Evolutionary conservation across 2,797 vertebrate genomes (phyloP), one percentile per base, ranked within the genome.

Genomic region (Telmatherina bonti): DNA sequence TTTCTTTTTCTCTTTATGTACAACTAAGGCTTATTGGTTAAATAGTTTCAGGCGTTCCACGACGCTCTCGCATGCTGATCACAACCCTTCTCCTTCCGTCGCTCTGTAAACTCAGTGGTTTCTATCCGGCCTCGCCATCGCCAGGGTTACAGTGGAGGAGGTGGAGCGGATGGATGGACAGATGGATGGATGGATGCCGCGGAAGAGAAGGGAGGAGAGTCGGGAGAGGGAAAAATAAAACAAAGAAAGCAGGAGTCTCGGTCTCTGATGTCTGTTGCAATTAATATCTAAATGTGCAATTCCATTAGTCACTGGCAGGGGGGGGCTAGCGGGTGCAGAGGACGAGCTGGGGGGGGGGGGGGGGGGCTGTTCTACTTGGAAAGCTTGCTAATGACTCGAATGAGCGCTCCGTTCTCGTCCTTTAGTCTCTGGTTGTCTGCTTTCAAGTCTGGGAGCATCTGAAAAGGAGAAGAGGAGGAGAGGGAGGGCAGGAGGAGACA

Each of bases 11-110:
- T 86, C 70, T 76, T 88, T 97, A 97, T 99, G 95, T 98, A 99
- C 97, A 98, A 95, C 97, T 98, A 99, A 99, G 97, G 97, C 97
- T 97, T 98, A 96, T 94, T 96, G 97, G 97, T 98, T 98, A 96
- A 96, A 97, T 96, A 96, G 96, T 90, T 95, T 83, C 94, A 96
- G 95, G 96, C 95, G 85, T 95, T 31, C 96, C 95, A 94, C 95
- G 86, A 85, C 36, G 74, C 79, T 82, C 85, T 76, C 53, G 83
- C 74, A 89, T 85, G 87, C 81, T 76, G 22, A 62, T 47, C 63
- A 81, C 81, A 93, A 94, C 92, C 95, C 93, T 95, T 95, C 49
- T 54, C 92, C 91, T 93, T 93, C 11, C 92, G 78, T 77, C 53
- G 79, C 81, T 81, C 82, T 96, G 96, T 97, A 96, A 97, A 98